A percentile compares a stretch with the other conserved stretches of the same genome.
Evolutionary conservation across 1,140 invertebrate species (phyloP).

Genomic region (Ruditapes philippinarum): DNA sequence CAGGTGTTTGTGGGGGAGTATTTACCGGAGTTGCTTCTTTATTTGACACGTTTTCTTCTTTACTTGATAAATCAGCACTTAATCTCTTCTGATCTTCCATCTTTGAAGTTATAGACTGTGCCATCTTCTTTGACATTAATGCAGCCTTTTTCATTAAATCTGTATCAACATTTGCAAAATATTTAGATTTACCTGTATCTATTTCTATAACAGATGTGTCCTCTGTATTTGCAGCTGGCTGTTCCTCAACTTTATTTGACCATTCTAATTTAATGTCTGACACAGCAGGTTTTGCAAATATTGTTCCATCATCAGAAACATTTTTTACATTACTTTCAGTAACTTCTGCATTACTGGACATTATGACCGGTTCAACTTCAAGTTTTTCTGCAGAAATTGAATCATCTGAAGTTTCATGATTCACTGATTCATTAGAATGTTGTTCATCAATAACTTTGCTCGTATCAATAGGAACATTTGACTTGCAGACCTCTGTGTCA

Average conservation of each 20-base stretch:
- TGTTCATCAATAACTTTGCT: too few species aligned
- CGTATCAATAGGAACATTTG: too few species aligned
- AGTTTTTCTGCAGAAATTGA: neutral
- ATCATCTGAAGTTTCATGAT: neutral
- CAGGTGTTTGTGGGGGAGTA: neutral
- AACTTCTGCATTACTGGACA: neutral
- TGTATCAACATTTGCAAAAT: conserved; percentile 48
- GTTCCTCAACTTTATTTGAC: neutral
- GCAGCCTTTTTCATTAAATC: conserved; percentile 55
- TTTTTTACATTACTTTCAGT: neutral
- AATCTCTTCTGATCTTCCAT: conserved; percentile 19
- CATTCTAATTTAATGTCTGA: conserved; percentile 46
- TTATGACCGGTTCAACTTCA: neutral
- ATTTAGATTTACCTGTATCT: neutral
- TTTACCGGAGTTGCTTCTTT: neutral
- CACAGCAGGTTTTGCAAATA: conserved; percentile 34
- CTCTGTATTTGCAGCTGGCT: neutral
- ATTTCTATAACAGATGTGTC: neutral
- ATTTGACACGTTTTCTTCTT: neutral
- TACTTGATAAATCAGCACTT: neutral
- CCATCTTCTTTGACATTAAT: conserved; percentile 61
- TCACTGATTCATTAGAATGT: too few species aligned
- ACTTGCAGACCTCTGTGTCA: too few species aligned
- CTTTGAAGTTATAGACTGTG: conserved; percentile 27
- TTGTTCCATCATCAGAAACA: neutral